Evolutionary conservation across 2,888 invertebrate genomes (phyloP).

Genomic region (Nomada hirtipes): DNA sequence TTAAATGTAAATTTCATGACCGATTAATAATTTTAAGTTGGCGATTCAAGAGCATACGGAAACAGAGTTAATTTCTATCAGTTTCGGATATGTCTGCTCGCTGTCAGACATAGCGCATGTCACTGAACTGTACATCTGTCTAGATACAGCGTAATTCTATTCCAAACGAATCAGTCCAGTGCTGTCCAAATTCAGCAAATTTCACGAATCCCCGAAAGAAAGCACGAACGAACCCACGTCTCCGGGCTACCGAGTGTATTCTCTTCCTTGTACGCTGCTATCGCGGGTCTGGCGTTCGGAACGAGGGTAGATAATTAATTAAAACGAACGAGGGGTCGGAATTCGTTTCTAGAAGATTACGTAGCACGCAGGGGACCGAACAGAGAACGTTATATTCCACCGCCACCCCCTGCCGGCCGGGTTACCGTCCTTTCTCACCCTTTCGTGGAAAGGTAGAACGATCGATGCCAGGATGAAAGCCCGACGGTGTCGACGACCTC

Average conservation of each 20-base stretch:
- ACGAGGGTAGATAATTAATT: slow-evolving; percentile 39
- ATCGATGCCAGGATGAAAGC: slow-evolving; percentile 56
- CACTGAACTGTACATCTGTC: too few species aligned
- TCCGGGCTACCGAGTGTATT: not conserved
- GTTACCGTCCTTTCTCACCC: slow-evolving; percentile 21
- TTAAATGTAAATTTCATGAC: too few species aligned
- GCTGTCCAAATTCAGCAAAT: too few species aligned
- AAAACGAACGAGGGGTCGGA: slow-evolving; percentile 9
- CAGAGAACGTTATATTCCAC: not conserved
- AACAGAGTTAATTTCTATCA: too few species aligned
- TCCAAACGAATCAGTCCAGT: too few species aligned
- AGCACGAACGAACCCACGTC: not conserved
- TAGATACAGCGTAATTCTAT: too few species aligned
- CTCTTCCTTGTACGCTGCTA: not conserved
- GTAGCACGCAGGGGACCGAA: slow-evolving; percentile 1
- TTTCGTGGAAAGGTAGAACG: slow-evolving; percentile 53
- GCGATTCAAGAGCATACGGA: too few species aligned
- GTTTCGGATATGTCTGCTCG: too few species aligned
- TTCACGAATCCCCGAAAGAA: not conserved
- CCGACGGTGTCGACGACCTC: slow-evolving; percentile 59
- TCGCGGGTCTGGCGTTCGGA: not conserved
- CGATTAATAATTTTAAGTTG: too few species aligned
- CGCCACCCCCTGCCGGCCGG: not conserved
- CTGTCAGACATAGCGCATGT: too few species aligned
- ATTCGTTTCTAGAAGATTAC: slow-evolving; percentile 33